These are phyloP conservation scores for Archilochus colubris DNA, from an alignment of 2,113 vertebrate species.

Conservation along the genomic window DNA sequence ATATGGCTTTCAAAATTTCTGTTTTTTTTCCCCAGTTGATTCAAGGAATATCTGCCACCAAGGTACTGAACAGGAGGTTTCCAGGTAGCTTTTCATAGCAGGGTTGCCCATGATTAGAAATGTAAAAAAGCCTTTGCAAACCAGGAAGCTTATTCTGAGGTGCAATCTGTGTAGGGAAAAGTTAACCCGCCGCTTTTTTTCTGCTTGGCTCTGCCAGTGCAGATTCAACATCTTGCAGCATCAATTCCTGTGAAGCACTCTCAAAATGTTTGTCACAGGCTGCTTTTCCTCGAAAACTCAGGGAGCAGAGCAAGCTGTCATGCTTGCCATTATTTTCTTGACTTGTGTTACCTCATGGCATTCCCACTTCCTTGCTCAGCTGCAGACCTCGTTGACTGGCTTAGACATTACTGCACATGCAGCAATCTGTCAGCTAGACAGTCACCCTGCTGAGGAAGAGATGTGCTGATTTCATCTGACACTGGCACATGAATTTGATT, in stretches of 20 bases:
- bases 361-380: slow-evolving; percentile 19
- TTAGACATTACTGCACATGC: neutral
- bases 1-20: neutral
- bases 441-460: neutral
- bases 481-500: slow-evolving; percentile 3
- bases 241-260: slow-evolving; percentile 9
- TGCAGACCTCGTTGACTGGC: neutral
- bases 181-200: neutral
- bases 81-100: neutral
- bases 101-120: neutral
- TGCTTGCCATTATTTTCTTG: neutral
- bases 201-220: slow-evolving; percentile 27
- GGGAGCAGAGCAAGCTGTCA: slow-evolving; percentile 54
- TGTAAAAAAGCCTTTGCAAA: neutral
- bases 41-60: neutral
- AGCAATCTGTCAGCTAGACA: neutral
- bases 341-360: neutral
- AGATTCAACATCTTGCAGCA: slow-evolving; percentile 59
- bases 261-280: slow-evolving; percentile 63
- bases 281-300: slow-evolving; percentile 12
- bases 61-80: neutral
- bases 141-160: neutral
- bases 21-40: neutral
- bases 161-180: slow-evolving; percentile 4
- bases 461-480: slow-evolving; percentile 31